These are phyloP conservation scores for Charanyca ferruginea DNA, from an alignment of 2,888 invertebrate genomes.

Conservation along the genomic window DNA sequence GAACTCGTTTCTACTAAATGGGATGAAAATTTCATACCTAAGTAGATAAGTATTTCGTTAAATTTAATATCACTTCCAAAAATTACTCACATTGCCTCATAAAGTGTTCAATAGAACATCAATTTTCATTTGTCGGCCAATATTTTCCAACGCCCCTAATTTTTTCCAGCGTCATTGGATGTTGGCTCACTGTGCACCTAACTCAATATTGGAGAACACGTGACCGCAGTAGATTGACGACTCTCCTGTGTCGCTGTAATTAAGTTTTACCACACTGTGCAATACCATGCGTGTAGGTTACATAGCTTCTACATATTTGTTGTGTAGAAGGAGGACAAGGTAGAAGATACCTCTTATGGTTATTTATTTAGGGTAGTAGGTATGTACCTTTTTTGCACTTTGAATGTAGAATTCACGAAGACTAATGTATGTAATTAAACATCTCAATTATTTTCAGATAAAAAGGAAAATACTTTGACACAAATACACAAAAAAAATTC, in stretches of 20 bases:
- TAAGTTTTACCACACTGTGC: constrained; percentile 64
- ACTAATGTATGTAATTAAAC: background rate
- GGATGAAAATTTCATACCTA: constrained; percentile 7
- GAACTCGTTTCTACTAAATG: constrained; percentile 8
- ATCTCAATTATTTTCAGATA: background rate
- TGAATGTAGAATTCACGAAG: constrained; percentile 6
- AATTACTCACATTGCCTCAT: constrained; percentile 35
- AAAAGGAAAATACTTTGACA: background rate
- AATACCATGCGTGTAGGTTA: constrained; percentile 54
- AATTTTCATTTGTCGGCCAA: constrained; percentile 58
- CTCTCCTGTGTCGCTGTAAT: constrained; percentile 77
- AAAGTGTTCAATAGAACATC: constrained; percentile 47
- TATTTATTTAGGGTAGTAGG: constrained; percentile 48
- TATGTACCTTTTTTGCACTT: constrained; percentile 15
- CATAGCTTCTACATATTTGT: constrained; percentile 53
- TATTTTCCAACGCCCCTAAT: constrained; percentile 71
- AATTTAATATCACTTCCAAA: constrained; percentile 34
- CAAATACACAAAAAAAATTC: background rate
- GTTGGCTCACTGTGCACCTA: constrained; percentile 68
- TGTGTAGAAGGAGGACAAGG: constrained; percentile 36
- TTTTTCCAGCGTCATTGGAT: constrained; percentile 69
- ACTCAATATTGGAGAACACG: constrained; percentile 80
- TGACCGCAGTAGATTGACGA: constrained; percentile 80
- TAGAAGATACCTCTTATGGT: constrained; percentile 20
- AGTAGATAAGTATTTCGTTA: constrained; percentile 8